Conservation (phyloP, 2,113 vertebrate genomes). For the Phalacrocorax carbo region DNA sequence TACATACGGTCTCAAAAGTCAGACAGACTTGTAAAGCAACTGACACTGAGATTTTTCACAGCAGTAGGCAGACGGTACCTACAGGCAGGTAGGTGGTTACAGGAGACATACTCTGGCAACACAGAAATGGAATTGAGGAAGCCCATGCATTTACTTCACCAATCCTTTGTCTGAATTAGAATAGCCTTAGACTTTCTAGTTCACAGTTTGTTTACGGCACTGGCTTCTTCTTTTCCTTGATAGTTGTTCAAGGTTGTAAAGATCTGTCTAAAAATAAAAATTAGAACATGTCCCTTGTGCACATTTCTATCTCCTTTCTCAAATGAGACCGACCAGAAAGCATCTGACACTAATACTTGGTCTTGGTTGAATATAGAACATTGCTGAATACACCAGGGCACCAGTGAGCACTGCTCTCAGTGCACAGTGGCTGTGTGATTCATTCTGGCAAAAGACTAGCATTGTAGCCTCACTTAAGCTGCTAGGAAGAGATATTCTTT, state of each 20-base stretch:
- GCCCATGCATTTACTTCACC: not conserved
- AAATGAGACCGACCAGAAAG: slow-evolving; percentile 37
- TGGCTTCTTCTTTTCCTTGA: not conserved
- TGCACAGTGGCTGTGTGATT: not conserved
- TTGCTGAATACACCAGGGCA: not conserved
- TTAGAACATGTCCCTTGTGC: slow-evolving; percentile 8
- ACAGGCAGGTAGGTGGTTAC: not conserved
- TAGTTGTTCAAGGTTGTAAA: slow-evolving; percentile 35
- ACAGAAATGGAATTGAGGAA: not conserved
- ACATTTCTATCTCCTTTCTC: slow-evolving; percentile 33
- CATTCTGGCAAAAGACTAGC: not conserved
- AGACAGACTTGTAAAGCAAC: not conserved
- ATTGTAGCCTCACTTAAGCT: not conserved
- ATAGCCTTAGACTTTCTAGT: slow-evolving; percentile 16
- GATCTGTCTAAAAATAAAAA: slow-evolving; percentile 60
- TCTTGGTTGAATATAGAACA: not conserved
- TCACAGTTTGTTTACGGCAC: slow-evolving; percentile 12
- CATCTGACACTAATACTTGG: not conserved
- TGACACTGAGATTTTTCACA: not conserved
- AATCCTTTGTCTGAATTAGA: not conserved
- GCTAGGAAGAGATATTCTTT: not conserved
- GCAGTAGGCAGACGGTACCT: not conserved
- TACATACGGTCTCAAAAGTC: not conserved
- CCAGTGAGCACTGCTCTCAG: not conserved
- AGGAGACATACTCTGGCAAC: not conserved